phyloP scores from a whole-genome alignment of 2,113 vertebrate species.

The Mus spicilegus region DNA sequence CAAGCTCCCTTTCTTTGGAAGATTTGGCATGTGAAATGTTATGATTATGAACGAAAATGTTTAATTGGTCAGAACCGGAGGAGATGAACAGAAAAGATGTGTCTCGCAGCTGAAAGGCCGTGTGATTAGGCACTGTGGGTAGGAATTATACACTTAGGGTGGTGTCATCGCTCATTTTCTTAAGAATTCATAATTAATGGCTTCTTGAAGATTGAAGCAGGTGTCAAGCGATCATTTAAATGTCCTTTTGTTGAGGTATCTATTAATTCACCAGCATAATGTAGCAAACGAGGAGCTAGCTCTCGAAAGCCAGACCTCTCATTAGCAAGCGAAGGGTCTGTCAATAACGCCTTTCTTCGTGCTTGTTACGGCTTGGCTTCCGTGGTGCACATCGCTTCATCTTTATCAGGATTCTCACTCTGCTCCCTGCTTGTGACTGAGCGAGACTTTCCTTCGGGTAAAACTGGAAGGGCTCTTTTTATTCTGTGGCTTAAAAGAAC shows the following conservation, averaged over 20 bases:
- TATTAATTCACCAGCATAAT: constrained; percentile 65
- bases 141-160: constrained; percentile 76
- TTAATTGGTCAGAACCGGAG: constrained; percentile 80
- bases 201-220: constrained; percentile 72
- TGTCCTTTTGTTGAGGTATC: constrained; percentile 76
- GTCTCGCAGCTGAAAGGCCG: constrained; percentile 71
- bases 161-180: constrained; percentile 74
- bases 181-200: constrained; percentile 78
- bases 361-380: constrained; percentile 34
- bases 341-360: constrained; percentile 4
- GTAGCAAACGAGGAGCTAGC: constrained; percentile 44
- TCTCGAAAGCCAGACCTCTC: constrained; percentile 51
- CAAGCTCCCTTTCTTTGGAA: constrained; percentile 76
- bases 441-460: not conserved
- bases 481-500: not conserved
- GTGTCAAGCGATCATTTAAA: constrained; percentile 71
- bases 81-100: constrained; percentile 65
- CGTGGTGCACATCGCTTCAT: not conserved
- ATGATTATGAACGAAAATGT: constrained; percentile 79
- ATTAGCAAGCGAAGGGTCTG: constrained; percentile 62
- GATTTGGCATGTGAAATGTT: constrained; percentile 74
- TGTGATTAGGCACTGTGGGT: constrained; percentile 68
- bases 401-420: not conserved
- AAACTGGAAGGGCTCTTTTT: constrained; percentile 3
- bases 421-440: not conserved